phyloP scores from a whole-genome alignment of 2,113 vertebrate species.

The Pavo muticus region DNA sequence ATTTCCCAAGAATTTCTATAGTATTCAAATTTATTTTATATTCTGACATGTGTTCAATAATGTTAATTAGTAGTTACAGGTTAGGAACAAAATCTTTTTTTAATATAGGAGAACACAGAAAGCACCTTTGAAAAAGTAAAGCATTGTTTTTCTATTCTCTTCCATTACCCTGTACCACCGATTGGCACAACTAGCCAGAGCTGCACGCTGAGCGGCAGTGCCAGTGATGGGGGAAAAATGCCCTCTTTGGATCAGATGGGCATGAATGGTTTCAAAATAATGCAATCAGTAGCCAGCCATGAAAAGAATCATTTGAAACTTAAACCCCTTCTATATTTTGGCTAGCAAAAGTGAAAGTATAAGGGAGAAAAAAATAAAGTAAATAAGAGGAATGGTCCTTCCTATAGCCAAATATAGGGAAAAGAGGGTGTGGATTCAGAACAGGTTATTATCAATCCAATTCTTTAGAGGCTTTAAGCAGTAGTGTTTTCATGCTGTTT shows the following conservation, averaged over 20 bases:
- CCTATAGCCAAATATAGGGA: no score
- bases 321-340: not conserved
- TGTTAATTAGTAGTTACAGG: not conserved
- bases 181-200: not conserved
- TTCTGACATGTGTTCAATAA: not conserved
- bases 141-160: not conserved
- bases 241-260: not conserved
- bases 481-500: not conserved
- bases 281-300: not conserved
- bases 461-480: not conserved
- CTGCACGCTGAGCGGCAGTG: not conserved
- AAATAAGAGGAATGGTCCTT: not conserved
- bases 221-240: not conserved
- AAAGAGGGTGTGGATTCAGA: not conserved
- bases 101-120: not conserved
- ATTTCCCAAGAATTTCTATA: not conserved
- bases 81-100: not conserved
- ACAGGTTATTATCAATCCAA: not conserved
- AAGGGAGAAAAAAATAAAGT: not conserved
- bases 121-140: not conserved
- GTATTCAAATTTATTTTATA: not conserved
- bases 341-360: not conserved
- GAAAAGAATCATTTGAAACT: not conserved
- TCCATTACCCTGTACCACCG: not conserved
- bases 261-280: not conserved